Percentiles rank a stretch among this genome's conserved stretches.
Evolutionary conservation across 2,888 invertebrate species (phyloP).

Genomic region (Ochropleura plecta): DNA sequence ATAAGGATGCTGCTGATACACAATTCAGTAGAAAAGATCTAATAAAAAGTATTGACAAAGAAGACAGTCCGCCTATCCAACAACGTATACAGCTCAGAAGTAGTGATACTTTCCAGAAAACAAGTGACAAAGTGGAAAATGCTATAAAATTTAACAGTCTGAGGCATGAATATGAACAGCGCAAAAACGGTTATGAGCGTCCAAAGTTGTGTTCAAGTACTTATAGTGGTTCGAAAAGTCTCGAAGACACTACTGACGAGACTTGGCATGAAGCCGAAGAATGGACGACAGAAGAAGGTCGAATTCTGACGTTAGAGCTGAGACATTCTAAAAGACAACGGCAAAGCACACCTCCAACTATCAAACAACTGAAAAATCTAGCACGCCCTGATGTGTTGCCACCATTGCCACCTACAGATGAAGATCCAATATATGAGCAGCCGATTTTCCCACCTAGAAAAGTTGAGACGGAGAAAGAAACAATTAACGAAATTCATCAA

Average conservation of each 20-base stretch:
- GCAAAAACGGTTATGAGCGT: slow-evolving; percentile 86
- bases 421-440: slow-evolving; percentile 90
- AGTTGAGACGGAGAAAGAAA: slow-evolving; percentile 79
- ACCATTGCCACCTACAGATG: slow-evolving; percentile 90
- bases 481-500: slow-evolving; percentile 85
- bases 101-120: slow-evolving; percentile 93
- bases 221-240: slow-evolving; percentile 78
- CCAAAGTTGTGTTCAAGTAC: slow-evolving; percentile 79
- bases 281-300: slow-evolving; percentile 90
- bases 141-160: slow-evolving; percentile 92
- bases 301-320: slow-evolving; percentile 93
- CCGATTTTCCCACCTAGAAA: slow-evolving; percentile 90
- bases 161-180: slow-evolving; percentile 93
- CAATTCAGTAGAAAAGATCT: slow-evolving; percentile 83
- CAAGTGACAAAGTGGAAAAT: slow-evolving; percentile 78
- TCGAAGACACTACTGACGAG: slow-evolving; percentile 77
- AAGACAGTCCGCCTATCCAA: slow-evolving; percentile 74
- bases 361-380: slow-evolving; percentile 85
- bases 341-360: slow-evolving; percentile 88
- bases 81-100: slow-evolving; percentile 92
- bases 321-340: slow-evolving; percentile 94
- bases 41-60: slow-evolving; percentile 76
- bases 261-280: slow-evolving; percentile 80
- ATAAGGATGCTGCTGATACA: slow-evolving; percentile 77
- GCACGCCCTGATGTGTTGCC: slow-evolving; percentile 93